Base-by-base conservation (phyloP, 2,797 vertebrate species). In the Smutsia gigantea region DNA sequence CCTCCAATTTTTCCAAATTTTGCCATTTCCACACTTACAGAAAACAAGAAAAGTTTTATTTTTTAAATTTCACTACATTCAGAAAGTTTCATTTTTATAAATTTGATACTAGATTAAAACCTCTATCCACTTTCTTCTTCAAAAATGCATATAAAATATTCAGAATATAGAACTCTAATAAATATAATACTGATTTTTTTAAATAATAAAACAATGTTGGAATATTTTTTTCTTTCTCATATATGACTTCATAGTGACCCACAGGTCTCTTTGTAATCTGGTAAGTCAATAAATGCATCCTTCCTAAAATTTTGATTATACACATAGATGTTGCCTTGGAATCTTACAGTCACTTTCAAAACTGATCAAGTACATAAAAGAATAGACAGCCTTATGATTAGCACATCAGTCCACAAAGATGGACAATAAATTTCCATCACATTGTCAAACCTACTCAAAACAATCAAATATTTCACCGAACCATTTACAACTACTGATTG, bases 401-500 rank as follows among this genome's bases (percentile, higher is more conserved):
- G 51, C 63, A 97, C 84, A 92, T 97, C 97, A 63, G 84, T 68
- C 90, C 75, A 96, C 90, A 59, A 97, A 90, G 88, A 94, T 69
- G 90, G 74, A 97, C 69, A 87, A 88, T 97, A 95, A 98, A 98
- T 97, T 96, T 97, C 89, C 74, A 96, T 87, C 63, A 90, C 96
- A 96, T 94, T 97, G 92, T 97, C 2, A 2, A 78, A 94, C 84
- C 92, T 88, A 97, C 93, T 97, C 97, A 97, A 97, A 95, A 97
- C 57, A 98, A 55, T 90, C 57, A 37, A 83, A 87, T 95, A 98
- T 97, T 97, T 97, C 95, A 95, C 17, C 31, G 27, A 75, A 94
- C 66, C 94, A 72, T 96, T 97, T 97, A 96, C 87, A 94, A 69
- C 78, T 97, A 97, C 85, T 92, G 96, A 98, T 93, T 97, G 89